These are phyloP conservation scores for Botia kubotai DNA, from an alignment of 2,797 vertebrate species.

Conservation along the genomic window DNA sequence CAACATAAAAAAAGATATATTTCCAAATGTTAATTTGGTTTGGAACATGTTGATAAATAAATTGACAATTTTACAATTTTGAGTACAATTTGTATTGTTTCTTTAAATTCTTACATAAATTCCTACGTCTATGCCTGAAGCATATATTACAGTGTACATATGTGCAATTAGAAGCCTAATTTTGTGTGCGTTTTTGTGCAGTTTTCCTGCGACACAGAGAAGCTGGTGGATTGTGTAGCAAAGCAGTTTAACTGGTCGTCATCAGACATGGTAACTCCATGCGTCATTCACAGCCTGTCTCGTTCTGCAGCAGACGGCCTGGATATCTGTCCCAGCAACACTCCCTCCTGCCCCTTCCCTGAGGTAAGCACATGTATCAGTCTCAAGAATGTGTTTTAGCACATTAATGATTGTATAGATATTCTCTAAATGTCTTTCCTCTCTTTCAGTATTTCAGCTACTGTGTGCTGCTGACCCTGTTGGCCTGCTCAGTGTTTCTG, in stretches of 20 bases:
- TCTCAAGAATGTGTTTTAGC: constrained; percentile 10
- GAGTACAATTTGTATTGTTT: not conserved
- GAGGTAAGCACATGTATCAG: constrained; percentile 76
- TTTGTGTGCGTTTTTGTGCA: constrained; percentile 59
- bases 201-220: constrained; percentile 90
- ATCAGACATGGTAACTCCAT: constrained; percentile 82
- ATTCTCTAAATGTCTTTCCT: not conserved
- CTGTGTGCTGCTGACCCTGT: constrained; percentile 90
- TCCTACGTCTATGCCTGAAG: not conserved
- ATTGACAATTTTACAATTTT: not conserved
- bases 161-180: not conserved
- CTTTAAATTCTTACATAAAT: not conserved
- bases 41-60: not conserved
- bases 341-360: constrained; percentile 88
- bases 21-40: not conserved
- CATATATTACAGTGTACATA: not conserved
- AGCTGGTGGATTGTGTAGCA: constrained; percentile 83
- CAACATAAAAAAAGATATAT: not conserved
- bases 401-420: constrained; percentile 36
- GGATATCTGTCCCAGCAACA: constrained; percentile 81
- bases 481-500: constrained; percentile 96
- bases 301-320: constrained; percentile 80
- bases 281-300: constrained; percentile 87
- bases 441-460: constrained; percentile 89
- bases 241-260: constrained; percentile 85